Conservation (phyloP, 1,140 invertebrate species). For the Drosophila watanabei region DNA sequence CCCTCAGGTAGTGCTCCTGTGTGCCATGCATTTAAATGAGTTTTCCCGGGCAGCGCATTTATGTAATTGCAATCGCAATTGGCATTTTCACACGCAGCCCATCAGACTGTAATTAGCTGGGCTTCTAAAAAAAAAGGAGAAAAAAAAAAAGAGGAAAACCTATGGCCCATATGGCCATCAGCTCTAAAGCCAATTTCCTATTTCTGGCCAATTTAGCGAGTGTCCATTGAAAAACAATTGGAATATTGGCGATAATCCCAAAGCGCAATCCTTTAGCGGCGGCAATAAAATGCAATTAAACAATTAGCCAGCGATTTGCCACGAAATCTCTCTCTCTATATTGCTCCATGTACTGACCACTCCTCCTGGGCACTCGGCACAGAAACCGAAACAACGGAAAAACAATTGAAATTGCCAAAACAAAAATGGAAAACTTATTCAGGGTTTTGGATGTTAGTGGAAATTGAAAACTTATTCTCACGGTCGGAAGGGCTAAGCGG, state of each 20-base stretch:
- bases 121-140: neutral
- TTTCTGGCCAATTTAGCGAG: neutral
- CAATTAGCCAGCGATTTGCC: constrained; percentile 53
- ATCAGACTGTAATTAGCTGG: constrained; percentile 54
- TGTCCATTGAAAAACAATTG: constrained; percentile 36
- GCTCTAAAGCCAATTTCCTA: constrained; percentile 6
- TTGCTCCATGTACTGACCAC: neutral
- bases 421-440: constrained; percentile 31
- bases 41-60: constrained; percentile 53
- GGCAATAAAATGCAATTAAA: constrained; percentile 67
- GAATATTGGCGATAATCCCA: constrained; percentile 18
- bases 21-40: constrained; percentile 72
- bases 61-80: constrained; percentile 54
- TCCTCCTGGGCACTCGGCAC: neutral
- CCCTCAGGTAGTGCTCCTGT: constrained; percentile 12
- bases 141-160: neutral
- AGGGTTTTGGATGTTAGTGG: neutral
- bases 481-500: constrained; percentile 27
- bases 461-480: constrained; percentile 3
- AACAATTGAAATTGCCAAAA: constrained; percentile 29
- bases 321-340: constrained; percentile 20
- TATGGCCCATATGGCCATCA: constrained; percentile 11
- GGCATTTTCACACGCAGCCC: constrained; percentile 44
- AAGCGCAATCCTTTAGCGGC: constrained; percentile 50
- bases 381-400: neutral